Percentiles rank a stretch among this genome's conserved stretches.
Evolutionary conservation across 2,797 vertebrate species (phyloP).

Genomic region (Sorex maritimensis): DNA sequence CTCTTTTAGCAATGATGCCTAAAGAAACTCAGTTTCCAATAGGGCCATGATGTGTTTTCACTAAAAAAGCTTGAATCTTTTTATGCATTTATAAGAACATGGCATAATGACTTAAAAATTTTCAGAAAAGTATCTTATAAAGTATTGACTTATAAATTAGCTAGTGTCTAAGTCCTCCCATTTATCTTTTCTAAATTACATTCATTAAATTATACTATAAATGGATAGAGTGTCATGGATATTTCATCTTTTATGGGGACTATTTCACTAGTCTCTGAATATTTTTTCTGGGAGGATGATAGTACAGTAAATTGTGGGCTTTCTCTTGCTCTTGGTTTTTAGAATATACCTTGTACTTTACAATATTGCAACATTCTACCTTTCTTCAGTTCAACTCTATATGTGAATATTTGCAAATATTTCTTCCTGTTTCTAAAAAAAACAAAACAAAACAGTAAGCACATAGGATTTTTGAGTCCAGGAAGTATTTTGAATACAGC

Average conservation of each 20-base stretch:
- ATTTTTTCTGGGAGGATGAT: background rate
- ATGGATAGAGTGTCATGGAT: background rate
- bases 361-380: background rate
- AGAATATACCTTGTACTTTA: background rate
- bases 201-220: background rate
- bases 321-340: background rate
- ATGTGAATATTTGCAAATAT: background rate
- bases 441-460: background rate
- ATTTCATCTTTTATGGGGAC: background rate
- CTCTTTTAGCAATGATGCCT: background rate
- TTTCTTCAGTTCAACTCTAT: background rate
- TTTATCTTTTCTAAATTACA: background rate
- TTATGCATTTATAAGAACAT: constrained; percentile 34
- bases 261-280: background rate
- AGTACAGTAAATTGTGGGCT: accelerated
- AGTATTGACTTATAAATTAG: background rate
- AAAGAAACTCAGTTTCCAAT: background rate
- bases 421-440: background rate
- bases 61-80: background rate
- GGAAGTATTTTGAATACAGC: background rate
- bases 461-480: background rate
- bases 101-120: background rate
- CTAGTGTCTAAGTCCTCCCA: background rate
- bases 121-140: background rate
- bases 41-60: background rate